Evolutionary conservation across 1,140 invertebrate species (phyloP).

Genomic region (Tetramorium simillimum): DNA sequence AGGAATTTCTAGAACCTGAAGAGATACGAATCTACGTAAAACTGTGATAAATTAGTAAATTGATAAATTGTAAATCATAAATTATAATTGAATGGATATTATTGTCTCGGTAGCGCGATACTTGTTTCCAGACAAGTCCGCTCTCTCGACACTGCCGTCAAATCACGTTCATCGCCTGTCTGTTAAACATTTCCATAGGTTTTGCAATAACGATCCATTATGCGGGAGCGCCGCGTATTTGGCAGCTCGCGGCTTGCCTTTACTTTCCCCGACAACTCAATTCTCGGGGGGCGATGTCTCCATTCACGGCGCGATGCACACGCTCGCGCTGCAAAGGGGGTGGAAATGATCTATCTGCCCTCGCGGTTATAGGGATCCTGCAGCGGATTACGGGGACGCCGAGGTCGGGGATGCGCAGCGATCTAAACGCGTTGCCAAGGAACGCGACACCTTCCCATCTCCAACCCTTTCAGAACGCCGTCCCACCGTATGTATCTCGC

Average conservation of each 20-base stretch:
- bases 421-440: slow-evolving; percentile 56
- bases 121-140: neutral
- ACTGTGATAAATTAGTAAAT: no score
- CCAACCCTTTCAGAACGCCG: slow-evolving; percentile 29
- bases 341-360: slow-evolving; percentile 37
- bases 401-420: slow-evolving; percentile 24
- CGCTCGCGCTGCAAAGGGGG: neutral
- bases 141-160: neutral
- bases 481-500: neutral
- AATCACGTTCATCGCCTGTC: neutral
- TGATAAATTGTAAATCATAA: no score
- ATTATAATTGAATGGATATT: neutral
- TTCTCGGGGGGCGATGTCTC: slow-evolving; percentile 17
- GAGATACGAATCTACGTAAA: neutral
- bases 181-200: neutral
- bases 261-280: neutral
- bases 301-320: neutral
- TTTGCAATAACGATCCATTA: neutral
- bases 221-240: neutral
- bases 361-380: neutral
- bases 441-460: slow-evolving; percentile 66
- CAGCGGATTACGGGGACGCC: slow-evolving; percentile 13
- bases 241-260: neutral
- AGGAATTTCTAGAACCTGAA: neutral
- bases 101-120: neutral